Percentiles rank a stretch among this genome's conserved stretches.
Conservation (phyloP, 2,888 invertebrate species). For the Watsonalla cultraria region DNA sequence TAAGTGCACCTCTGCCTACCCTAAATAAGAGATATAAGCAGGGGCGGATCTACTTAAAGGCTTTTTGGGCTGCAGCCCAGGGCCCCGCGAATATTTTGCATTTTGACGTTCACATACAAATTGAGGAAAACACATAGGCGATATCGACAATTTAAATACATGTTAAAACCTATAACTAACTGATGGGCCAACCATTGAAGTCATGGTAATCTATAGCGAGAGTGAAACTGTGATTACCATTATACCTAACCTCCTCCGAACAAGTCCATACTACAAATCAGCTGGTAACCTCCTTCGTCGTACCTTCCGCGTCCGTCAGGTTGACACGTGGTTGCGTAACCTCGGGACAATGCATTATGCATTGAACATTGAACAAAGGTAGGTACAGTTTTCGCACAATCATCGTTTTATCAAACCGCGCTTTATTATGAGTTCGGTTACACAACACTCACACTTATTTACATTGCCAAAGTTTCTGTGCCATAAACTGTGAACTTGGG, state of each 20-base stretch:
- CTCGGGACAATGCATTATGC: conserved; percentile 3
- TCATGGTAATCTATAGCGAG: no score
- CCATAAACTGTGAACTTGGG: not conserved
- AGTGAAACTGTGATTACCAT: not conserved
- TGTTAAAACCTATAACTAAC: no score
- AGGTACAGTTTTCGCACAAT: conserved; percentile 7
- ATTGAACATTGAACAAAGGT: conserved; percentile 5
- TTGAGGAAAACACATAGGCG: no score
- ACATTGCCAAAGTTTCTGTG: not conserved
- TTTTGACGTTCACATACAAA: no score
- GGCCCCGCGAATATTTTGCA: no score
- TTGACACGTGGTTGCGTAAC: conserved; percentile 6
- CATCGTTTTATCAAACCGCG: conserved; percentile 11
- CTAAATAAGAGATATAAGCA: no score
- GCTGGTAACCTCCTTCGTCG: not conserved
- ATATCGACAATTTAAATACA: no score
- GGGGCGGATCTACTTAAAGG: no score
- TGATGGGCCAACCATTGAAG: no score
- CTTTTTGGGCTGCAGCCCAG: no score
- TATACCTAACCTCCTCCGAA: not conserved
- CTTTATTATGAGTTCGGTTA: conserved; percentile 1
- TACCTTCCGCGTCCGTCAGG: not conserved
- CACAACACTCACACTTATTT: not conserved
- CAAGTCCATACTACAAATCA: not conserved
- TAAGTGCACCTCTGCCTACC: no score